Conservation (phyloP, 2,888 invertebrate species). For the Strigamia transsilvanica region DNA sequence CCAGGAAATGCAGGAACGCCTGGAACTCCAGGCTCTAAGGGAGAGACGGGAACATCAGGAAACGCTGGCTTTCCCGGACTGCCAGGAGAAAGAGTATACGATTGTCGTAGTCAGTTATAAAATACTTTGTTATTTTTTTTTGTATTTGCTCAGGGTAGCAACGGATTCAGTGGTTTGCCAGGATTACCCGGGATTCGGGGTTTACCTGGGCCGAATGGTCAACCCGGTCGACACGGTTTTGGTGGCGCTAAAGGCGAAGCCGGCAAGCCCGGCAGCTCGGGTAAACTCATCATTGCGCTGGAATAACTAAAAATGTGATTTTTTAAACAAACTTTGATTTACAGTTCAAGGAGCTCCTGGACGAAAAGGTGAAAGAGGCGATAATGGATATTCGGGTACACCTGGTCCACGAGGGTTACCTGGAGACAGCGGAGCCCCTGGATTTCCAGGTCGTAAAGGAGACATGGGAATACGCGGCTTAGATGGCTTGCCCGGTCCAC, state of each 20-base stretch:
- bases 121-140: not conserved
- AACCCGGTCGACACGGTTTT: constrained; percentile 55
- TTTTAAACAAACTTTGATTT: not conserved
- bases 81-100: constrained; percentile 58
- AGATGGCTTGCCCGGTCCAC: constrained; percentile 52
- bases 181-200: constrained; percentile 57
- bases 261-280: constrained; percentile 73
- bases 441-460: constrained; percentile 57
- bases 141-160: not conserved
- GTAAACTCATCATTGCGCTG: constrained; percentile 41
- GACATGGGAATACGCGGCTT: constrained; percentile 55
- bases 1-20: constrained; percentile 57
- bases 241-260: not conserved
- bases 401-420: constrained; percentile 55
- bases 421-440: constrained; percentile 53
- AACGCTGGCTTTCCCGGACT: constrained; percentile 58
- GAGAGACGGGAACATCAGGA: constrained; percentile 65
- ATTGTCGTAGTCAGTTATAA: not conserved
- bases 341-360: constrained; percentile 72
- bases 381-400: constrained; percentile 51
- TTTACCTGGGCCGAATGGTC: constrained; percentile 56
- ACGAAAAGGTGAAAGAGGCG: constrained; percentile 63
- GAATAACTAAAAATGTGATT: not conserved
- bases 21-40: constrained; percentile 65
- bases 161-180: not conserved